Base-by-base conservation (phyloP, 2,888 invertebrate genomes). In the Tenthredo livida region DNA sequence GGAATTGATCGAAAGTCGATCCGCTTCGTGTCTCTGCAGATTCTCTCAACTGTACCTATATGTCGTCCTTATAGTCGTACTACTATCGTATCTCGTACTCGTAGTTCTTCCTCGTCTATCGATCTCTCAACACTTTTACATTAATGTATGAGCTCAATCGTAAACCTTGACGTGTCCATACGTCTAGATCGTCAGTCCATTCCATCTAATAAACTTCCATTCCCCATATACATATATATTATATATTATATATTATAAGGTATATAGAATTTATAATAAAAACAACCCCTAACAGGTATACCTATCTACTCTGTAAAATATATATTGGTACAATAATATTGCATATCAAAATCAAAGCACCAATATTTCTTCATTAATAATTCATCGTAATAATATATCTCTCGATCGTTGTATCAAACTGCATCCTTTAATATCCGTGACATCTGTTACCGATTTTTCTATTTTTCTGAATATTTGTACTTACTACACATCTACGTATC, bases 61-160 rank as follows among this genome's bases (percentile, higher is more conserved):
- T 29, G 29, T 17, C 17, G 37, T 7, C 25, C 70, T 17, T 29
- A 29, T 2, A 70, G 17, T 33, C 25, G 37, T 17, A 29, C 15
- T n/a, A n/a, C 29, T 67, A 3, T 58, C 10, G 25, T 67, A 15
- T 2, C 15, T 33, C 37, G 37, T 70, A n/a, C 10, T 70, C 75
- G 40, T 43, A 33, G 5, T 43, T 75, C 77, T 33, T 77, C 77
- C 77, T 77, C 77, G 21, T 54, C 73, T 73, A 43, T 40, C 47
- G 37, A 29, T 73, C 73, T 73, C 25, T 47, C 29, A 40, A 47
- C 87, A 90, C 91, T 91, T 90, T 92, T 92, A 91, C 92, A 92
- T 92, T 92, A 92, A 92, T 92, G 92, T 92, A 92, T 92, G 92
- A 92, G 91, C 89, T 91, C 91, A 92, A 92, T 92, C 92, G 92